A percentile compares a stretch with the other conserved stretches of the same genome.
These are phyloP conservation scores for Anguilla obscura DNA, from an alignment of 2,797 vertebrate genomes.

Conservation along the genomic window DNA sequence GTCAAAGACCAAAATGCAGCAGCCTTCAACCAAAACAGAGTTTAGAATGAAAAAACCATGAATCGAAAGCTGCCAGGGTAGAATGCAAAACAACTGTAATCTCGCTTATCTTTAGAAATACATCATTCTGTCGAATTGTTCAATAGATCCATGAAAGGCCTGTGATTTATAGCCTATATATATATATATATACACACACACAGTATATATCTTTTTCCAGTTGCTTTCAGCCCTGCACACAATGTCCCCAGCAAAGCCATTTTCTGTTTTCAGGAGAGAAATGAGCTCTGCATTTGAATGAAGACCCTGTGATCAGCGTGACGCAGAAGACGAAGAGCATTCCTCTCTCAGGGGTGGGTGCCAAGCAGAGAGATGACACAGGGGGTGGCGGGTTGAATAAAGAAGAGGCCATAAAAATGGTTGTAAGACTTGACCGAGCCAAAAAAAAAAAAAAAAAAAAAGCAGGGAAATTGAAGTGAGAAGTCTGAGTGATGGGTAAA, in stretches of 20 bases:
- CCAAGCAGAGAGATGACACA: not conserved
- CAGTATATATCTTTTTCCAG: not conserved
- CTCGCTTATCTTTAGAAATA: not conserved
- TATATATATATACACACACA: not conserved
- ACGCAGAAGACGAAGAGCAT: not conserved
- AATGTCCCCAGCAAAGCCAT: not conserved
- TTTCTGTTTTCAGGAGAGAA: slow-evolving; percentile 49
- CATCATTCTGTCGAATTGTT: slow-evolving; percentile 31
- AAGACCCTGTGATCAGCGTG: slow-evolving; percentile 45
- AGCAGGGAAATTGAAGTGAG: too few relatives aligned
- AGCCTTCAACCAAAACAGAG: not conserved
- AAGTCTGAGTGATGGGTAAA: too few relatives aligned
- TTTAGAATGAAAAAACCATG: not conserved
- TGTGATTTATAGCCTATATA: not conserved
- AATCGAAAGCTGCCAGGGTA: not conserved
- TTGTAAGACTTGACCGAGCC: not conserved
- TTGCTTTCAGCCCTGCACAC: not conserved
- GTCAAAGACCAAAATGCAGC: not conserved
- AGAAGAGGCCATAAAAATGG: not conserved
- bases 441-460: too few relatives aligned
- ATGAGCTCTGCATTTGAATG: slow-evolving; percentile 65
- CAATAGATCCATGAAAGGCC: slow-evolving; percentile 32
- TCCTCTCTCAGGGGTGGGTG: not conserved
- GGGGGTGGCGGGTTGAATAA: not conserved
- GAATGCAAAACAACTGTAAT: not conserved